These are phyloP conservation scores for Drosophila colorata DNA, from an alignment of 2,888 invertebrate species.

Conservation along the genomic window DNA sequence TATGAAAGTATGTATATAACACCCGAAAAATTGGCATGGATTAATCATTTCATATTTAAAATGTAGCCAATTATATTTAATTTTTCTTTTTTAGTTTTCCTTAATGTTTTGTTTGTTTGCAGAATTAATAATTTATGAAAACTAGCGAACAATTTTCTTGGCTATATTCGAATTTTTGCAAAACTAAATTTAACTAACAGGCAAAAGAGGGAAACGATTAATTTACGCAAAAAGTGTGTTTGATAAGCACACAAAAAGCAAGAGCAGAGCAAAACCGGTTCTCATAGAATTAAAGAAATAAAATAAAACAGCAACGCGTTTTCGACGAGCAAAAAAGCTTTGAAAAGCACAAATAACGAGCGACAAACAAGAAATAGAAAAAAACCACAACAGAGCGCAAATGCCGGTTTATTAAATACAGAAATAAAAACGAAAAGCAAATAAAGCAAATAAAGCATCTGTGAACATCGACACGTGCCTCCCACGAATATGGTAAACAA, in stretches of 20 bases:
- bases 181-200: background rate
- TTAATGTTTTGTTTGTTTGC: no score
- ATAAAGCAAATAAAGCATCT: background rate
- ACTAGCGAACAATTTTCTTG: no score
- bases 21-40: no score
- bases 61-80: no score
- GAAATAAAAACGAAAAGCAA: background rate
- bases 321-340: constrained; percentile 14
- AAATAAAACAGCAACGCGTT: background rate
- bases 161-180: background rate
- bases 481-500: constrained; percentile 21
- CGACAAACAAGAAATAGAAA: background rate
- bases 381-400: background rate
- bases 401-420: constrained; percentile 11
- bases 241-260: background rate
- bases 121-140: no score
- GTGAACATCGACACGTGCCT: constrained; percentile 11
- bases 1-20: no score
- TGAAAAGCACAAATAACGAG: background rate
- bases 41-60: no score
- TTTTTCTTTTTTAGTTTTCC: no score
- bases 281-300: background rate
- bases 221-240: background rate
- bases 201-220: background rate
- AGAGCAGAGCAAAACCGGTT: constrained; percentile 2